Conservation (phyloP, 1,140 invertebrate genomes). For the Rhynchophorus ferrugineus region DNA sequence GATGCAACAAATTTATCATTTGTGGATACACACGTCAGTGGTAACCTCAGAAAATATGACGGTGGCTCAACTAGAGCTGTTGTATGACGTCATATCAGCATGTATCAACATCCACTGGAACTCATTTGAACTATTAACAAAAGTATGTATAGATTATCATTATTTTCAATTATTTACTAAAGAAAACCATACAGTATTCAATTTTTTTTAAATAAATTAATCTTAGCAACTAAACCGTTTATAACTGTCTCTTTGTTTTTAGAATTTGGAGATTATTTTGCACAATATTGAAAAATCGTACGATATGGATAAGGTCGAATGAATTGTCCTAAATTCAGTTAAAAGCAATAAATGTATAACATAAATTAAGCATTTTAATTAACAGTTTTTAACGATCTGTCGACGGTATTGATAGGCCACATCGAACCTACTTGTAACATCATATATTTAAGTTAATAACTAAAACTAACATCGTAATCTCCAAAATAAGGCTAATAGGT, state of each 20-base stretch:
- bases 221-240: not conserved
- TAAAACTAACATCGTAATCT: no score
- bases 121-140: constrained; percentile 26
- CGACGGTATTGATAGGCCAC: no score
- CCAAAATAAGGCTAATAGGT: no score
- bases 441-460: no score
- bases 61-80: constrained; percentile 34
- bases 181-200: not conserved
- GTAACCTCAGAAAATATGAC: constrained; percentile 29
- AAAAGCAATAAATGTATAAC: no score
- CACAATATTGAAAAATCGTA: constrained; percentile 22
- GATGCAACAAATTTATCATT: constrained; percentile 29
- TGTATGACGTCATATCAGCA: constrained; percentile 33
- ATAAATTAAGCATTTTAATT: no score
- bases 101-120: constrained; percentile 33
- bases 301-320: not conserved
- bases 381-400: no score
- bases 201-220: not conserved
- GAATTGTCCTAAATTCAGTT: constrained; percentile 1
- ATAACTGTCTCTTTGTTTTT: constrained; percentile 12
- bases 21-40: constrained; percentile 30
- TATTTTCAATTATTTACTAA: not conserved
- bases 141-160: constrained; percentile 6
- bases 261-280: constrained; percentile 27
- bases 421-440: no score